Conservation (phyloP, 2,888 invertebrate genomes). For the Neoitamus cyanurus region DNA sequence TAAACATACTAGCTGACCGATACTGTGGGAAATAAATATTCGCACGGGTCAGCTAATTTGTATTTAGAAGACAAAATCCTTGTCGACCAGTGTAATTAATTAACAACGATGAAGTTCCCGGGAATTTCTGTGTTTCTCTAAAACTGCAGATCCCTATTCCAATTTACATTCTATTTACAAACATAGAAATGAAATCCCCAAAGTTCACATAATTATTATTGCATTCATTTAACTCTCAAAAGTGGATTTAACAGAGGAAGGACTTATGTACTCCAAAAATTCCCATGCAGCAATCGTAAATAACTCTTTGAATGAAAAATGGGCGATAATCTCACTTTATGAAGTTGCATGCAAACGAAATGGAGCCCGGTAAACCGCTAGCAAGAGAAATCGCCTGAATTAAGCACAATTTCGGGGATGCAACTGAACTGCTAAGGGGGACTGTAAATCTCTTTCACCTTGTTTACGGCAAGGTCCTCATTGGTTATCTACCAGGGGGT, state of each 20-base stretch:
- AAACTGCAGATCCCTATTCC: too few species aligned
- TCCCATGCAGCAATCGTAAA: conserved; percentile 32
- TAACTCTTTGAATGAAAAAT: conserved; percentile 32
- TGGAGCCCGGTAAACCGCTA: not conserved
- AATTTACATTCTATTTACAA: too few species aligned
- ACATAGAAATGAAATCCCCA: not conserved
- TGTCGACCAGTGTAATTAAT: too few species aligned
- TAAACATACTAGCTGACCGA: too few species aligned
- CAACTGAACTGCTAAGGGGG: not conserved
- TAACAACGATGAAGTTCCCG: too few species aligned
- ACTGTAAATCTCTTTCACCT: conserved; percentile 31
- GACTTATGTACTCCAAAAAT: conserved; percentile 12
- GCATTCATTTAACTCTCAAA: conserved; percentile 23
- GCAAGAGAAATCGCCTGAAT: not conserved
- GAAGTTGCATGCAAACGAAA: conserved; percentile 7
- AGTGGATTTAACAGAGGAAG: not conserved
- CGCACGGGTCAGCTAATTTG: too few species aligned
- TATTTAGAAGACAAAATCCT: too few species aligned
- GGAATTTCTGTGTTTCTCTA: too few species aligned
- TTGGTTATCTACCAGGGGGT: not conserved
- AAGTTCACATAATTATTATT: conserved; percentile 20
- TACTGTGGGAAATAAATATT: too few species aligned
- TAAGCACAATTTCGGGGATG: not conserved
- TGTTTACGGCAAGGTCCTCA: conserved; percentile 9
- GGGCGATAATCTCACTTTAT: conserved; percentile 31